phyloP scores from a whole-genome alignment of 2,113 vertebrate species.

The Ammospiza nelsoni region DNA sequence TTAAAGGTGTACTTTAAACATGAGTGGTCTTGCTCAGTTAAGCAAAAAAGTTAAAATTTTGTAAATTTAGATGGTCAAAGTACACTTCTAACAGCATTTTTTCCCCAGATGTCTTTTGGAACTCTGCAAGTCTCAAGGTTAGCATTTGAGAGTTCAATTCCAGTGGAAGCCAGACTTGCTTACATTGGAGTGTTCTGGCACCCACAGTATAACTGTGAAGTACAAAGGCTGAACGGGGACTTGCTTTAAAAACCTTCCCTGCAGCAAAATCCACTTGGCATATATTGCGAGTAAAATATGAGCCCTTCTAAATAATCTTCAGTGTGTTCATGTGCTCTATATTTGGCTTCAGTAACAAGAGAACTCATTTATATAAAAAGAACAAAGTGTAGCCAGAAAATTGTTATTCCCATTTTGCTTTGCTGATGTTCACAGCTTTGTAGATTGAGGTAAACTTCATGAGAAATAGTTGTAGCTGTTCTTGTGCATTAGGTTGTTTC shows the following conservation, averaged over 20 bases:
- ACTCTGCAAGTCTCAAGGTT: neutral
- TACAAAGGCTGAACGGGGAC: neutral
- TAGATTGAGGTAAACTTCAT: neutral
- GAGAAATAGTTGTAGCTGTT: neutral
- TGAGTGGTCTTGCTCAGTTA: neutral
- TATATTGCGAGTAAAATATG: neutral
- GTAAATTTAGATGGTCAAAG: neutral
- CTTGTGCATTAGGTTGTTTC: neutral
- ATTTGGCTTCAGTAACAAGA: constrained; percentile 24
- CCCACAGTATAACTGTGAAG: neutral
- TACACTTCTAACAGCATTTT: neutral
- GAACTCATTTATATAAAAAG: neutral
- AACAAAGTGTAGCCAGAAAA: neutral
- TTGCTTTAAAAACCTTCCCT: constrained; percentile 9
- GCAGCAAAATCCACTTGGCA: constrained; percentile 5
- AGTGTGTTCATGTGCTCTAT: neutral
- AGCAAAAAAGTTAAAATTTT: neutral
- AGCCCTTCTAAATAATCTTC: constrained; percentile 7
- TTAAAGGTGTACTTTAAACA: neutral
- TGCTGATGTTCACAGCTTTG: neutral
- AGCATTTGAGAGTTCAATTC: neutral
- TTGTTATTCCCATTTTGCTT: neutral
- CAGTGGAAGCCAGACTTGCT: neutral
- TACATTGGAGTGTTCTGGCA: neutral
- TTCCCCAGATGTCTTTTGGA: neutral